A percentile compares a stretch with the other conserved stretches of the same genome.
phyloP scores from a whole-genome alignment of 1,140 invertebrate species.

The Cherax destructor region DNA sequence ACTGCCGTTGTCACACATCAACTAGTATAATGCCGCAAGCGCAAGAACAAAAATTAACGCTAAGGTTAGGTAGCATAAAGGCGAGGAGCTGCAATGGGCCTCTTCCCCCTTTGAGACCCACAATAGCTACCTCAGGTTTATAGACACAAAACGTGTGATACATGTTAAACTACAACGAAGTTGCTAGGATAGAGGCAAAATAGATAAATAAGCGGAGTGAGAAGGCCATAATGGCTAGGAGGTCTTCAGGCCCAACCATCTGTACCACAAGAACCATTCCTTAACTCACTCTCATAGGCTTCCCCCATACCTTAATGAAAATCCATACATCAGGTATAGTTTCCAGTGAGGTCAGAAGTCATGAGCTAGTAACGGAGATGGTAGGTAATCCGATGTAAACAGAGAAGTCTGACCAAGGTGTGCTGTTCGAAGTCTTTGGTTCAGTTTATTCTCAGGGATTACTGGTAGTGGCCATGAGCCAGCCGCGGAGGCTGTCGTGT shows the following conservation, averaged over 20 bases:
- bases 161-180: neutral
- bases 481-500: too few relatives aligned
- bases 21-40: neutral
- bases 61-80: neutral
- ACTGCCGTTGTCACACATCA: neutral
- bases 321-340: neutral
- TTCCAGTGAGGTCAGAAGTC: neutral
- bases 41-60: neutral
- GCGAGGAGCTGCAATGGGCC: conserved; percentile 15
- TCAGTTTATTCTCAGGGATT: too few relatives aligned
- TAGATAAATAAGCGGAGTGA: neutral
- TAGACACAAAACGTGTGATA: neutral
- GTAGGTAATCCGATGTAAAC: neutral
- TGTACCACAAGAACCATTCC: neutral
- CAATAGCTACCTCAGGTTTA: neutral
- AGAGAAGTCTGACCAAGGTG: too few relatives aligned
- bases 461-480: too few relatives aligned
- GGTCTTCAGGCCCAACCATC: neutral
- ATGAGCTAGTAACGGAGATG: neutral
- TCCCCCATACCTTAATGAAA: neutral
- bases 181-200: neutral
- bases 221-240: neutral
- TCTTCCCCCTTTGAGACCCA: conserved; percentile 45
- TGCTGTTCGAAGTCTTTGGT: too few relatives aligned
- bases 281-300: neutral